These are phyloP conservation scores for Eriocheir sinensis DNA, from an alignment of 1,140 invertebrate species.

Conservation along the genomic window DNA sequence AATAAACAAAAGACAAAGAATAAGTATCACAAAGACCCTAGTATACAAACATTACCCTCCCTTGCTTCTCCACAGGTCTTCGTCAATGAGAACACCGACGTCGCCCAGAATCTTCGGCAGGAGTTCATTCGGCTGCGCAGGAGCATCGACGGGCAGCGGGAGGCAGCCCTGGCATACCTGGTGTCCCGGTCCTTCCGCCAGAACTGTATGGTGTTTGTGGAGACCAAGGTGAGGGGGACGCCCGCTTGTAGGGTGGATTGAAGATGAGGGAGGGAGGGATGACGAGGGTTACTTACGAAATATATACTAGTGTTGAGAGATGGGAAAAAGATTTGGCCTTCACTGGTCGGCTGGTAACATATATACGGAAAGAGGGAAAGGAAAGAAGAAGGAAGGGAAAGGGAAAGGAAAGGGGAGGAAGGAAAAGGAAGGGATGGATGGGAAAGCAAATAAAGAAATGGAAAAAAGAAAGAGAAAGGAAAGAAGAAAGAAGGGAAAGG, in stretches of 20 bases:
- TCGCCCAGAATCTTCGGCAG: slow-evolving; percentile 96
- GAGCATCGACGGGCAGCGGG: slow-evolving; percentile 92
- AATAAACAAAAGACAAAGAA: neutral
- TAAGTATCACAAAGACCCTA: neutral
- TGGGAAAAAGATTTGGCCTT: too few species aligned
- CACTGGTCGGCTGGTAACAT: too few species aligned
- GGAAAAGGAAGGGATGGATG: too few species aligned
- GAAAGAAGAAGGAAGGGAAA: too few species aligned
- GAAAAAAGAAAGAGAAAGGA: too few species aligned
- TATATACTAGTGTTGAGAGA: neutral
- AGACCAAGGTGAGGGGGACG: slow-evolving; percentile 90
- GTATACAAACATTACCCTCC: slow-evolving; percentile 34
- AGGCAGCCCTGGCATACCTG: slow-evolving; percentile 94
- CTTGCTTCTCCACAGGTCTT: slow-evolving; percentile 83
- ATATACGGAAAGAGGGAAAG: too few species aligned
- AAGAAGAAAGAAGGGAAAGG: too few species aligned
- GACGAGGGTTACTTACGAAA: too few species aligned
- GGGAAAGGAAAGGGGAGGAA: too few species aligned
- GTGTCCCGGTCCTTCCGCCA: slow-evolving; percentile 96
- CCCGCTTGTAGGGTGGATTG: too few species aligned
- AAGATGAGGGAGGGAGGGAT: too few species aligned
- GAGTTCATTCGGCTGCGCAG: slow-evolving; percentile 96
- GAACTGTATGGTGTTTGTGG: slow-evolving; percentile 96
- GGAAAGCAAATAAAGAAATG: too few species aligned
- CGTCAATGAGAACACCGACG: slow-evolving; percentile 97